Percentiles rank a stretch among this genome's conserved stretches.
Conservation (phyloP, 2,113 vertebrate genomes). For the Pardalotus punctatus region DNA sequence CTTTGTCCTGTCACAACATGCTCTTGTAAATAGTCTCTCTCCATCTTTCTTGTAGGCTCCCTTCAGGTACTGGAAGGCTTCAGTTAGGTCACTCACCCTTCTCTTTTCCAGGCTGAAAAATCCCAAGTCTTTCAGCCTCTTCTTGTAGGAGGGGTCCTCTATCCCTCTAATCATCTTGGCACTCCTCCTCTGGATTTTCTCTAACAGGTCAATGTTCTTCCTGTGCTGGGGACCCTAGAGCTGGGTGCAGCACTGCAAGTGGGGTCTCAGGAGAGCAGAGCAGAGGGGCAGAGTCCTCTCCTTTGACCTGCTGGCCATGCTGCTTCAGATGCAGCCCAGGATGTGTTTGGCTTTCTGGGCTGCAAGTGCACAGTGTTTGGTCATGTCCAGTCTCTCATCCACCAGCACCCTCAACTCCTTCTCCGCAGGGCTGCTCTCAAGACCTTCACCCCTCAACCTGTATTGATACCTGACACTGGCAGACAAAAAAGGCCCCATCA, state of each 20-base stretch:
- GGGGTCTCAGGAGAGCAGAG: background rate
- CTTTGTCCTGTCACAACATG: background rate
- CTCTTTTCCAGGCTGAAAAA: background rate
- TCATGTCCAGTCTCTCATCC: background rate
- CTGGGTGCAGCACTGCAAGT: background rate
- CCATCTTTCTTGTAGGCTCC: background rate
- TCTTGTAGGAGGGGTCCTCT: background rate
- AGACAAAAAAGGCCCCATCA: background rate
- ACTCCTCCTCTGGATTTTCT: fast-evolving
- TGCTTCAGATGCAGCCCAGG: background rate
- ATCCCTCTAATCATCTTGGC: background rate
- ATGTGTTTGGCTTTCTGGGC: fast-evolving
- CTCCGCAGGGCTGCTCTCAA: background rate
- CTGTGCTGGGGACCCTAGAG: background rate
- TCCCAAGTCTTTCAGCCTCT: background rate
- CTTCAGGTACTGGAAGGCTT: background rate
- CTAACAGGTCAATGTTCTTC: background rate
- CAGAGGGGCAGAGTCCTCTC: background rate
- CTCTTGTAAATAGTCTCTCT: background rate
- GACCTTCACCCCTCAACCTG: background rate
- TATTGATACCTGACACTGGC: background rate
- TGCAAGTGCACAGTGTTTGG: background rate
- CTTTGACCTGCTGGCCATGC: fast-evolving
- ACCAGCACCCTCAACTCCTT: background rate
- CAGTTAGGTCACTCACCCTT: background rate